These are phyloP conservation scores for Tiliqua scincoides DNA, from an alignment of 2,113 vertebrate genomes.

Conservation along the genomic window DNA sequence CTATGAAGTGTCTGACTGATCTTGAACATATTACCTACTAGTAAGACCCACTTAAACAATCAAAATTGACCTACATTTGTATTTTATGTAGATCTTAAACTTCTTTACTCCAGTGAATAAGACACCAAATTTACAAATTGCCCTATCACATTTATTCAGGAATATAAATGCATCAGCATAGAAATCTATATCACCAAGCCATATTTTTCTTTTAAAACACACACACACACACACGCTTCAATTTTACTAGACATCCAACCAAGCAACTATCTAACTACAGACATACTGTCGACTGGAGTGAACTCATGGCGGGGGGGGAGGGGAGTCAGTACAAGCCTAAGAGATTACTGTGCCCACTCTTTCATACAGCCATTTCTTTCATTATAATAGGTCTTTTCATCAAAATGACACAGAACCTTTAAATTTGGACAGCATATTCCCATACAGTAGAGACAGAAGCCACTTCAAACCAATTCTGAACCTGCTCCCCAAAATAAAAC, in stretches of 20 bases:
- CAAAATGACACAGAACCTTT: constrained; percentile 72
- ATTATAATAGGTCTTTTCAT: constrained; percentile 78
- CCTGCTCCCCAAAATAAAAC: constrained; percentile 77
- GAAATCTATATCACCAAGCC: constrained; percentile 62
- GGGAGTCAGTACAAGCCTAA: constrained; percentile 9
- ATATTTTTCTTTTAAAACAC: constrained; percentile 44
- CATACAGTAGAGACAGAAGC: constrained; percentile 64
- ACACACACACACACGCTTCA: constrained; percentile 31
- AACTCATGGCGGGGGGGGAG: constrained; percentile 70
- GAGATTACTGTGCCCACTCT: constrained; percentile 72
- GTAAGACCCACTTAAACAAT: constrained; percentile 24
- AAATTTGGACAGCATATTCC: constrained; percentile 69
- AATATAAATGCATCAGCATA: constrained; percentile 55
- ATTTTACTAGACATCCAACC: constrained; percentile 66
- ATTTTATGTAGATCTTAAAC: constrained; percentile 37
- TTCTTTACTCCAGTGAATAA: constrained; percentile 48
- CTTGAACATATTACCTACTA: constrained; percentile 22
- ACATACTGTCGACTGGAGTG: constrained; percentile 66
- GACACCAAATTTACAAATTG: constrained; percentile 56
- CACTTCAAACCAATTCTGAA: constrained; percentile 68
- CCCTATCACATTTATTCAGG: constrained; percentile 44
- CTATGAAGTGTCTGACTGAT: constrained; percentile 21
- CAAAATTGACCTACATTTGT: constrained; percentile 28
- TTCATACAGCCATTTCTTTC: constrained; percentile 80
- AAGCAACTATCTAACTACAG: constrained; percentile 67